phyloP scores from a whole-genome alignment of 2,888 invertebrate species.

The Furcula furcula region DNA sequence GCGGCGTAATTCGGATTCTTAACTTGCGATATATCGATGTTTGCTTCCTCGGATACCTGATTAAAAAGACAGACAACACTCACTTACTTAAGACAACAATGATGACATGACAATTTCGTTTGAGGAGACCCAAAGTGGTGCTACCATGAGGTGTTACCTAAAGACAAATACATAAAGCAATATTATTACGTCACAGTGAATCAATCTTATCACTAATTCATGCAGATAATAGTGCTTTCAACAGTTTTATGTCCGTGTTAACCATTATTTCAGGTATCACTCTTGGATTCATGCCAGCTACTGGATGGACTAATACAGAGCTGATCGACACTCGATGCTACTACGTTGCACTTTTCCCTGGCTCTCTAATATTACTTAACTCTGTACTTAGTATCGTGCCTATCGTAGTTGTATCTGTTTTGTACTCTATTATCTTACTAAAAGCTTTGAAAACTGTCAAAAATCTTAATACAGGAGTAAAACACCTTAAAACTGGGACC shows the following conservation, averaged over 20 bases:
- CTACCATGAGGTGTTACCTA: background rate
- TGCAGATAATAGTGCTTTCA: constrained; percentile 10
- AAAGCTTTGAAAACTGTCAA: constrained; percentile 77
- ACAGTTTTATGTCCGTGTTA: constrained; percentile 28
- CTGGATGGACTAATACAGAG: constrained; percentile 77
- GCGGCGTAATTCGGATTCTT: no score
- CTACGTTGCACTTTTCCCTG: constrained; percentile 82
- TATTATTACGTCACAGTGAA: no score
- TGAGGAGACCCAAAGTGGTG: background rate
- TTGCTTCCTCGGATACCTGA: no score
- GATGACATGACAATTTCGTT: no score
- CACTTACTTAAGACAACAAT: no score
- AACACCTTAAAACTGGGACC: constrained; percentile 34
- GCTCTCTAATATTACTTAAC: constrained; percentile 76
- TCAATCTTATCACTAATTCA: constrained; percentile 2
- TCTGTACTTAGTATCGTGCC: constrained; percentile 80
- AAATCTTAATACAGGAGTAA: constrained; percentile 46
- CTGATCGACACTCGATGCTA: constrained; percentile 63
- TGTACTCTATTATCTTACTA: constrained; percentile 82
- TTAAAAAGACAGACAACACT: no score
- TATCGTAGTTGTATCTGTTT: constrained; percentile 57
- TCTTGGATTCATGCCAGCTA: constrained; percentile 82
- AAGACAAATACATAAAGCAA: background rate
- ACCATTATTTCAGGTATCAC: constrained; percentile 66
- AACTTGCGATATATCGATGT: no score